Percentiles rank a stretch among this genome's conserved stretches.
These are phyloP conservation scores for Tachystola acroxantha DNA, from an alignment of 2,888 invertebrate genomes.

Conservation along the genomic window DNA sequence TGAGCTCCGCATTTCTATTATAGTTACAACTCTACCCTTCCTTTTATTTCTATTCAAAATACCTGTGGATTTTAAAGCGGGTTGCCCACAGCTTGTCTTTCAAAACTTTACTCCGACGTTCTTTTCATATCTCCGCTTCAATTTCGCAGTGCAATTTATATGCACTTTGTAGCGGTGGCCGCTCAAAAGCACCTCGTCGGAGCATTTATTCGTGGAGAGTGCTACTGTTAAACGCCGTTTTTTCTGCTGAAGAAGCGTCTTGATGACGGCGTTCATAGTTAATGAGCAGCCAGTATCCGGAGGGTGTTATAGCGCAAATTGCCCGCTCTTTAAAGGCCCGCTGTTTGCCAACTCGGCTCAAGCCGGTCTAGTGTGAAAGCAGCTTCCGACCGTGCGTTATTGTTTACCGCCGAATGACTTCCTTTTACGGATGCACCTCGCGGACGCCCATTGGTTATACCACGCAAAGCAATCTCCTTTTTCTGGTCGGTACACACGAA, in stretches of 20 bases:
- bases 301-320: conserved; percentile 65
- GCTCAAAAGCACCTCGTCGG: conserved; percentile 55
- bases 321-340: conserved; percentile 57
- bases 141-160: conserved; percentile 72
- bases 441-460: conserved; percentile 29
- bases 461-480: conserved; percentile 37
- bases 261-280: conserved; percentile 76
- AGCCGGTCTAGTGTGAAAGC: conserved; percentile 59
- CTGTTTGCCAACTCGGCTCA: conserved; percentile 58
- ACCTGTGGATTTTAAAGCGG: conserved; percentile 44
- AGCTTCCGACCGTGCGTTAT: conserved; percentile 63
- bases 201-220: conserved; percentile 62
- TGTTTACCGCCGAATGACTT: conserved; percentile 70
- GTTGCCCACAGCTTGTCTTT: conserved; percentile 55
- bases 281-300: conserved; percentile 73
- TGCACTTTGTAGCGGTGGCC: conserved; percentile 69
- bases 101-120: conserved; percentile 48
- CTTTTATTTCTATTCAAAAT: conserved; percentile 35
- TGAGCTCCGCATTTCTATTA: background rate
- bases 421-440: conserved; percentile 44
- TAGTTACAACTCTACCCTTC: conserved; percentile 2
- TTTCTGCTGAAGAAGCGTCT: conserved; percentile 69
- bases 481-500: conserved; percentile 24
- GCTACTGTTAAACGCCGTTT: conserved; percentile 66
- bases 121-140: conserved; percentile 68